Evolutionary conservation across 2,113 vertebrate genomes (phyloP).

Genomic region (Sphyrna mokarran): DNA sequence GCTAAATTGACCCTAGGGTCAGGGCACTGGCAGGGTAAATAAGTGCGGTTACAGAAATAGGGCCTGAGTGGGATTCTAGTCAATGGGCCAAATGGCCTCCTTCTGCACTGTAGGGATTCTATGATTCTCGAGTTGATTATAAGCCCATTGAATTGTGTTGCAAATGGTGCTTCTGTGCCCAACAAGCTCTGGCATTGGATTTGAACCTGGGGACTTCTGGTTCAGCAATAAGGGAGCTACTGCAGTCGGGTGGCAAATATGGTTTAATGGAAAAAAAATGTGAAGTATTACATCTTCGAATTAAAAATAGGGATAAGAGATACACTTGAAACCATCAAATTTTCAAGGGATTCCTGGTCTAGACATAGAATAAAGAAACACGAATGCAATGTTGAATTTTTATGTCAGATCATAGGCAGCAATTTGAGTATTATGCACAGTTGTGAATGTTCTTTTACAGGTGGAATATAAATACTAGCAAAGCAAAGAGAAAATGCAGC

Average conservation of each 20-base stretch:
- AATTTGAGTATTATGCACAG: neutral
- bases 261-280: neutral
- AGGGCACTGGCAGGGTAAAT: too few species aligned
- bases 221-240: too few species aligned
- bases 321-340: neutral
- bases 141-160: too few species aligned
- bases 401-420: neutral
- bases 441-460: neutral
- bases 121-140: too few species aligned
- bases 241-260: neutral
- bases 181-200: too few species aligned
- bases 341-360: neutral
- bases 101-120: too few species aligned
- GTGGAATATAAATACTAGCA: neutral
- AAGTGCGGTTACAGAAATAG: too few species aligned
- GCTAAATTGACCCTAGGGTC: too few species aligned
- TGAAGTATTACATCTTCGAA: neutral
- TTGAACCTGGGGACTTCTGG: too few species aligned
- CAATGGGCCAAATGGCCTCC: too few species aligned
- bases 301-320: neutral
- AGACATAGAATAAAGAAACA: neutral
- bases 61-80: too few species aligned
- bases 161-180: too few species aligned
- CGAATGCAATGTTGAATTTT: neutral
- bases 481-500: neutral